Base-by-base conservation (phyloP, 2,113 vertebrate genomes). In the Oreocharis arfaki region DNA sequence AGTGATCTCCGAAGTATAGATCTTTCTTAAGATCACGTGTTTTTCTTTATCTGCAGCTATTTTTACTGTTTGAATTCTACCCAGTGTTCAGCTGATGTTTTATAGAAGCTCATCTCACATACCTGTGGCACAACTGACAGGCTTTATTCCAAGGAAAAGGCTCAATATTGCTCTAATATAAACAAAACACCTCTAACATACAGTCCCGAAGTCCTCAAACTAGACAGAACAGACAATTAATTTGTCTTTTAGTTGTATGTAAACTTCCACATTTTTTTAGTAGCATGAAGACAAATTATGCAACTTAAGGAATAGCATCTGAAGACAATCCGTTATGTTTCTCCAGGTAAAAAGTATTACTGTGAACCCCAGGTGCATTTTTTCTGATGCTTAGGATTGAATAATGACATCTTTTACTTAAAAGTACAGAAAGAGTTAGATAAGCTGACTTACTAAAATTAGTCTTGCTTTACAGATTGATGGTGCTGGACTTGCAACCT, bases 401-500 rank as follows among this genome's bases (percentile, higher is more conserved):
- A 68, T 53, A 52, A 30, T 67, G 50, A 10, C 49, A 35, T 41
- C 5, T 82, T 75, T 53, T 52, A 47, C 60, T 76, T 95, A 56
- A 9, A 86, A 84, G 15, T 88, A 11, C 2, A 81, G 63, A 35
- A 53, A 73, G 33, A 28, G 15, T 59, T 75, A 12, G 18, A 37
- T 90, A 68, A 84, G 35, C 53, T 80, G 79, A n/a, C 11, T 57
- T 65, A 96, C 68, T 94, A 63, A 97, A 84, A 89, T 93, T 37
- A 94, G 32, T 94, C 83, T 33, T 96, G 76, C 83, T 96, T 97
- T 95, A 71, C 95, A 99, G 99, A 98, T 99, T 14, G 98, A 98
- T 96, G 97, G 97, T 67, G 98, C 97, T 96, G 99, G 99, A 86
- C 98, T 99, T 88, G 98, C 99, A 63, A 98, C 98, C 46, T 99